Evolutionary conservation across 2,113 vertebrate species (phyloP), one percentile per base, ranked within the genome.

Genomic region (Addax nasomaculatus): DNA sequence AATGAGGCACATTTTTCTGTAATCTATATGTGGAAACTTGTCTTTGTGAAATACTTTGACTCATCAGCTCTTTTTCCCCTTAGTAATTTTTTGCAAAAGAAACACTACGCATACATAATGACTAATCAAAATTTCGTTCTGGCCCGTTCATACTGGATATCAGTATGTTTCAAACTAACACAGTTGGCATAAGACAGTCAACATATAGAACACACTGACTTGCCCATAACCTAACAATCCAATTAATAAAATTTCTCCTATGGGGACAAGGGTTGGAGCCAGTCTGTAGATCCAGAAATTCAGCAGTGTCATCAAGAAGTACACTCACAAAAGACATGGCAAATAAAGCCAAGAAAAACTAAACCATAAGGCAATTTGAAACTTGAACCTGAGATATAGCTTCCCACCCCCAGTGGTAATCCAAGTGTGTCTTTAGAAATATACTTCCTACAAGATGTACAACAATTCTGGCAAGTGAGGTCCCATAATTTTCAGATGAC

Each of bases 11-110:
- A 78, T 97, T 93, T 98, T 76, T 98, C 57, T 95, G 19, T n/a
- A 97, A 55, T n/a, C 62, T 97, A 91, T 95, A 92, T 83, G 45
- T 81, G 92, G 95, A 89, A 95, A 96, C 53, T 90, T 58, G 0
- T 12, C 55, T 98, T 96, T 97, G 57, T 96, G 84, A 96, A 98
- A 97, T 53, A 93, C 70, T 91, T 92, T 97, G 25, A 96, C 55
- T 98, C 98, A 97, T 39, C 95, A 16, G 7, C 9, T 94, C 85
- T 88, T 94, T 90, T 92, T 92, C 70, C 88, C 84, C 73, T 78
- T 90, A 94, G 45, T 7, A 95, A 19, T 83, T 98, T 73, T 91
- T 93, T 86, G 60, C 43, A 93, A 93, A 83, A 73, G 53, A 96
- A 89, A 90, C 0, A 15, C 7, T 94, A 87, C 76, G 91, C 86